Base-by-base conservation (phyloP, 2,113 vertebrate genomes). In the Gymnarchus niloticus region DNA sequence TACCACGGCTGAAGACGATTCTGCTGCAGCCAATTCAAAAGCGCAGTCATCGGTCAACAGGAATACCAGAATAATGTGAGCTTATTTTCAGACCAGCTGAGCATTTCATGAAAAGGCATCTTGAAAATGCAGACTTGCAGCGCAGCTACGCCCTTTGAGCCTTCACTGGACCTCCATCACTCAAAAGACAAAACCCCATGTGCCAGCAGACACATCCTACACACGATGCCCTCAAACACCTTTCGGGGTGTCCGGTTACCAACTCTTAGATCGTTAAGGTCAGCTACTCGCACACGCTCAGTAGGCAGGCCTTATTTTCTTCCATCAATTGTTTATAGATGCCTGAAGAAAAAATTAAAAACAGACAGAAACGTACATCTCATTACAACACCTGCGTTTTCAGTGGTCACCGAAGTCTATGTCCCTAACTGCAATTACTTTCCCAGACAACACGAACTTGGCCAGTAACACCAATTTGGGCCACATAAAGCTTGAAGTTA, bases 61-160 rank as follows among this genome's bases (percentile, higher is more conserved):
- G 49, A 76, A 52, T 19, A 17, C 52, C 3, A 9, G 23, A n/a
- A 85, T 48, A 65, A 51, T 14, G 23, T 21, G 12, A 8, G 28
- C 76, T 85, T 76, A 85, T 85, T 76, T 85, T 54, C 65, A 17
- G 28, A 51, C 17, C n/a, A 41, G 9, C 52, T 56, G 28, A 83
- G 56, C 56, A 37, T 83, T 56, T 83, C 52, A 83, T 83, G 81
- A 83, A 37, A 21, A 3, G 49, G 41, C 19, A 25, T 56, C 44
- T 56, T 25, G 56, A 83, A 56, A 83, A 2, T 56, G 80, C 28
- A 82, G 6, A 54, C 6, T 61, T 4, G 21, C 21, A 8, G 8
- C 25, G 59, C 59, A 65, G 19, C 59, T 8, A 65, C 59, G n/a
- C 59, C 59, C 59, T n/a, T 4, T 7, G 21, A 25, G 5, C 23